Base-by-base conservation (phyloP, 2,797 vertebrate genomes). In the Ctenochaetus hawaiiensis region DNA sequence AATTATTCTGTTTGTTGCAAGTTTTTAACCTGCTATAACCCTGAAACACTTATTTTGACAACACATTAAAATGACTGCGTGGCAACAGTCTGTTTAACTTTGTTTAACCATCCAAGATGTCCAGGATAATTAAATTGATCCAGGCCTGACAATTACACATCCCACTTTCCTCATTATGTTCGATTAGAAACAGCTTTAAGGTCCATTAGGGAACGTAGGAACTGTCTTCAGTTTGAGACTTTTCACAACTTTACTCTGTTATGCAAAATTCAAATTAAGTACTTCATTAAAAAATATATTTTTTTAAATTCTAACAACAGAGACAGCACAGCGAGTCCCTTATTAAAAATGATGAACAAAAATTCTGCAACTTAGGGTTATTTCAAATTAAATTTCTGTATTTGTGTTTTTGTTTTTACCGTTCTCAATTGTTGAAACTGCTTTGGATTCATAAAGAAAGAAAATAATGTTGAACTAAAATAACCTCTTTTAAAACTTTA, bases 111-210 rank as follows among this genome's bases (percentile, higher is more conserved):
- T 26, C 23, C 51, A 20, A 61, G 60, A 56, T 66, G 41, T 14
- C 34, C 26, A 16, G 26, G 66, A 20, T 30, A 52, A 59, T 58
- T 52, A 22, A 73, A 66, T 61, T 44, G 39, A 77, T 57, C 65
- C 39, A 77, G 45, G 16, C 26, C 43, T 56, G 26, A 75, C n/a
- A 53, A 63, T 75, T 70, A 62, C 23, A 71, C 43, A 67, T 66
- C 61, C 37, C 43, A 34, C 53, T 61, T 65, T 49, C 20, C 76
- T 62, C 54, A 66, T 11, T 43, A 23, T 18, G 45, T 75, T 67
- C 41, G 45, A 62, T 66, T 62, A 70, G 16, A 8, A 53, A 39
- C 23, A 5, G 57, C 23, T 52, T 48, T 47, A 59, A 45, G 16
- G 54, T 69, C 20, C 41, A 51, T 62, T 22, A 57, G 56, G 60